Evolutionary conservation across 2,797 vertebrate species (phyloP).

Genomic region (Xiphorhynchus erythropygius): DNA sequence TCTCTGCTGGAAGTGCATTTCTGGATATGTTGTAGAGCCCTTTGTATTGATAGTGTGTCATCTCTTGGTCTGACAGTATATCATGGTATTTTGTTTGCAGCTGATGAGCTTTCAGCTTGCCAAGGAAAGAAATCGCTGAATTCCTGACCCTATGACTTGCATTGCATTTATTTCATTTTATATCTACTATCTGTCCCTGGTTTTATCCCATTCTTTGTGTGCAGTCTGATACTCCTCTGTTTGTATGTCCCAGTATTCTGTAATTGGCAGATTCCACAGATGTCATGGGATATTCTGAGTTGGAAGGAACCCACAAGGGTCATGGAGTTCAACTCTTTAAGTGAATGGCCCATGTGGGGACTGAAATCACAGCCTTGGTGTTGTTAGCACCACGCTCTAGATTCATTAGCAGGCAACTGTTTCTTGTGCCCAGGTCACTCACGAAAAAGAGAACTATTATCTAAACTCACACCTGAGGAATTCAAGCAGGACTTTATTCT

Average conservation of each 20-base stretch:
- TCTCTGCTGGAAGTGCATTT: background rate
- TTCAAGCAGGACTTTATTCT: background rate
- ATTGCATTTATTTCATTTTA: background rate
- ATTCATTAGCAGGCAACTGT: background rate
- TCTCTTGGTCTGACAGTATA: fast-evolving
- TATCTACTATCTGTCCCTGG: background rate
- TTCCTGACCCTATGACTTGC: background rate
- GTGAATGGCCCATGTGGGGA: background rate
- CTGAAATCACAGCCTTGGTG: background rate
- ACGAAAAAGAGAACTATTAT: background rate
- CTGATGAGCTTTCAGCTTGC: background rate
- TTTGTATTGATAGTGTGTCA: background rate
- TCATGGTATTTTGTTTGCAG: background rate
- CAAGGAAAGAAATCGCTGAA: background rate
- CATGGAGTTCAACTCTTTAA: background rate
- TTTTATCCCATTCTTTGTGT: background rate
- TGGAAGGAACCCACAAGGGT: background rate
- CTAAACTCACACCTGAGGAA: background rate
- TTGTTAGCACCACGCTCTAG: background rate
- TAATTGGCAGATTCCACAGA: background rate
- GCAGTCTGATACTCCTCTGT: background rate
- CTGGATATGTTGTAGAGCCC: background rate
- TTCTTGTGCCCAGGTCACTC: background rate
- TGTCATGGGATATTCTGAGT: background rate
- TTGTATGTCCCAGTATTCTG: background rate